Evolutionary conservation across 2,113 vertebrate species (phyloP).

Genomic region (Empidonax traillii): DNA sequence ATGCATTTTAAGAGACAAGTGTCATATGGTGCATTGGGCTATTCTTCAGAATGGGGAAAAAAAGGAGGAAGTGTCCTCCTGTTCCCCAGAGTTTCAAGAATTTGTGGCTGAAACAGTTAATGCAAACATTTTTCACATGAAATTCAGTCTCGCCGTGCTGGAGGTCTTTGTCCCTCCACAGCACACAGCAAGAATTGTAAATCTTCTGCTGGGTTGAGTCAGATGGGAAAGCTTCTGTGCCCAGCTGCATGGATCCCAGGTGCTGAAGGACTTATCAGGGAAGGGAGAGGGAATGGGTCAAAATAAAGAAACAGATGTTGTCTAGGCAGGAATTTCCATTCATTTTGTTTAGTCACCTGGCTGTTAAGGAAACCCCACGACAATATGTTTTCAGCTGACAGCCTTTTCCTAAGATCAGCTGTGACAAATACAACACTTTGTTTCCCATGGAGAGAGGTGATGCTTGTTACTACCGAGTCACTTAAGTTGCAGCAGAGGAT

Average conservation of each 20-base stretch:
- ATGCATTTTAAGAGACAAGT: background rate
- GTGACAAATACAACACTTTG: background rate
- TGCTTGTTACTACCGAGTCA: background rate
- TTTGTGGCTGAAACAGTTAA: background rate
- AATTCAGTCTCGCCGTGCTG: accelerated
- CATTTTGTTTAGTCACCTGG: background rate
- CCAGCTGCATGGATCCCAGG: background rate
- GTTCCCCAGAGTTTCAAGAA: background rate
- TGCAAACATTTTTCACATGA: background rate
- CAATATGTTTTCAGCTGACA: background rate
- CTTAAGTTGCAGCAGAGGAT: background rate
- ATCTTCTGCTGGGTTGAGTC: background rate
- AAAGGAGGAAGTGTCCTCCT: background rate
- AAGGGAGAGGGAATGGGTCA: background rate
- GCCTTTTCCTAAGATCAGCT: background rate
- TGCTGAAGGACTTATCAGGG: background rate
- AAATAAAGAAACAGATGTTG: background rate
- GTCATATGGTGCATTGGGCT: background rate
- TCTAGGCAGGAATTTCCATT: background rate
- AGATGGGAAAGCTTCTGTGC: background rate
- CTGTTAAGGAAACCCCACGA: background rate
- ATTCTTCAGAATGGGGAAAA: background rate
- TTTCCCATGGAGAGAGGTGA: background rate
- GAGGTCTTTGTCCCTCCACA: background rate
- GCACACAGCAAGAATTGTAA: background rate